phyloP scores from a whole-genome alignment of 2,888 invertebrate genomes.

The Coelogynopora nodosa region DNA sequence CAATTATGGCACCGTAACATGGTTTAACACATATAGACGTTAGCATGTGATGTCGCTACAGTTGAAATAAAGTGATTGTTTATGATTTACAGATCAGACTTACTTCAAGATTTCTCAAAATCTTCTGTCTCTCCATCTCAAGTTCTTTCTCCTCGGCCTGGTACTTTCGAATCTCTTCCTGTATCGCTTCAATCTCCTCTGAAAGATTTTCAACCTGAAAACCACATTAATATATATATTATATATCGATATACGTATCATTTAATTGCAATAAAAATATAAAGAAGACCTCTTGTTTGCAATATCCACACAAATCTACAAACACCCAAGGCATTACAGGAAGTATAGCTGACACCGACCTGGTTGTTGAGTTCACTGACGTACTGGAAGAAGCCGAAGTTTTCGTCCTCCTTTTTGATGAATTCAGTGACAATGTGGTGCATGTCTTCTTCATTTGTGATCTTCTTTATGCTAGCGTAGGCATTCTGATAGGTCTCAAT shows the following conservation, averaged over 20 bases:
- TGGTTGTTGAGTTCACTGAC: conserved; percentile 76
- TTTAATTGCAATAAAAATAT: no score
- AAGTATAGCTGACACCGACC: conserved; percentile 42
- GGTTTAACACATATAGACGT: no score
- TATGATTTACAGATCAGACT: no score
- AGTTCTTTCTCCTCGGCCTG: conserved; percentile 51
- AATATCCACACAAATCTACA: no score
- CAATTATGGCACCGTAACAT: no score
- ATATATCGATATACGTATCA: neutral
- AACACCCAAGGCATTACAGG: no score
- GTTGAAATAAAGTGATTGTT: no score
- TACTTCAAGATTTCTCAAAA: conserved; percentile 52
- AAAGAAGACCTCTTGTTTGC: no score
- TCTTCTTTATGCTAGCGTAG: conserved; percentile 70
- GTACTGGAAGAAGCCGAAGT: conserved; percentile 82
- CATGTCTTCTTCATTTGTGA: conserved; percentile 55
- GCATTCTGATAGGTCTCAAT: conserved; percentile 72
- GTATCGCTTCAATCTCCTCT: conserved; percentile 63
- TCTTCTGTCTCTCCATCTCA: conserved; percentile 49
- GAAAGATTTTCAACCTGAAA: conserved; percentile 48
- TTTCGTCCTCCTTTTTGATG: conserved; percentile 77
- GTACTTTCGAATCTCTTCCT: conserved; percentile 56
- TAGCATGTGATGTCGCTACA: no score
- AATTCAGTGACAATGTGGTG: conserved; percentile 69
- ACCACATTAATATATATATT: no score